Evolutionary conservation across 2,113 vertebrate genomes (phyloP).

Genomic region (Progne subis): DNA sequence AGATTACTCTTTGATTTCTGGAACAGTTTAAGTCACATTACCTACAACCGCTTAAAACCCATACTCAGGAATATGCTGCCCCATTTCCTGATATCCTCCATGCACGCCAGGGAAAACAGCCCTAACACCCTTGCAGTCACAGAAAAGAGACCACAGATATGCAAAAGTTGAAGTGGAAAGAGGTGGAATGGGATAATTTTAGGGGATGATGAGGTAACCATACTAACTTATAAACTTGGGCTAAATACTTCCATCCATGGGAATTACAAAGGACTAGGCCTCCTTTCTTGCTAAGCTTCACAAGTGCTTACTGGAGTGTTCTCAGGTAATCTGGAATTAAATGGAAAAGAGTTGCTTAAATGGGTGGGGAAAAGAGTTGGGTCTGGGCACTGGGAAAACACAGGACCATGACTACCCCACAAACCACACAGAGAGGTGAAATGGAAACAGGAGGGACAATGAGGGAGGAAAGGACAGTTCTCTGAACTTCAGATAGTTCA

Average conservation of each 20-base stretch:
- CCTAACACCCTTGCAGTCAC: no score
- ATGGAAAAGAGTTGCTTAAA: background rate
- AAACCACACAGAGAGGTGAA: background rate
- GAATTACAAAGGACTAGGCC: background rate
- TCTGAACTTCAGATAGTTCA: background rate
- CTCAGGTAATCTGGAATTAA: background rate
- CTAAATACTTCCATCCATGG: background rate
- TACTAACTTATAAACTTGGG: background rate
- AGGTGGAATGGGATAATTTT: background rate
- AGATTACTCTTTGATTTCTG: background rate
- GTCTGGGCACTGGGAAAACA: background rate
- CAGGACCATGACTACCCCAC: background rate
- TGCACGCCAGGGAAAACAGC: background rate
- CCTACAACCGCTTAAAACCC: background rate
- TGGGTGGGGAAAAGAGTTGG: background rate
- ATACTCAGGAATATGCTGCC: background rate
- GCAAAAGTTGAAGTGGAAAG: background rate
- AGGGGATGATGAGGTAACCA: background rate
- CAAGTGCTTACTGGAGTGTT: background rate
- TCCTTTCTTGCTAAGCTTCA: background rate
- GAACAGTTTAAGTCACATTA: background rate
- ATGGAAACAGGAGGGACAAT: background rate
- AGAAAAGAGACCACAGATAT: background rate
- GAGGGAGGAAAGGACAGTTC: background rate
- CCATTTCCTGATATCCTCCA: background rate